Percentiles rank a stretch among this genome's conserved stretches.
These are phyloP conservation scores for Cheilosia vernalis DNA, from an alignment of 2,888 invertebrate genomes.

Conservation along the genomic window DNA sequence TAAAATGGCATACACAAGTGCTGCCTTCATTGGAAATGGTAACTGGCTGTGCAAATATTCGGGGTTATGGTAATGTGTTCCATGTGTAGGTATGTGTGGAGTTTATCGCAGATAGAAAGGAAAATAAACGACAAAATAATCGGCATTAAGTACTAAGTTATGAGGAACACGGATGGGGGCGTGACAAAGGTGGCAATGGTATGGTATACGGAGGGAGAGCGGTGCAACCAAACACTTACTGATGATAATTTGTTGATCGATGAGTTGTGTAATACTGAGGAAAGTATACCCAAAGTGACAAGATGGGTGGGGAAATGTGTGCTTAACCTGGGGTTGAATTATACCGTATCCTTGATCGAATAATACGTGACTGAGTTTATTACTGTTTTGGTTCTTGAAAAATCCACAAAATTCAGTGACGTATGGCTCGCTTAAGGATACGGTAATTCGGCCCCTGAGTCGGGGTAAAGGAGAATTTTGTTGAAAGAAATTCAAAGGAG, in stretches of 20 bases:
- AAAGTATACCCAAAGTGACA: neutral
- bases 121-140: conserved; percentile 58
- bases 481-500: too few species aligned
- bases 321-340: too few species aligned
- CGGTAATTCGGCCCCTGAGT: too few species aligned
- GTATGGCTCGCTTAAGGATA: too few species aligned
- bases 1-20: conserved; percentile 74
- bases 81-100: neutral
- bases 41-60: conserved; percentile 70
- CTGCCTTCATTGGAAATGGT: conserved; percentile 60
- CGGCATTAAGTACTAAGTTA: conserved; percentile 55
- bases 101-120: conserved; percentile 30
- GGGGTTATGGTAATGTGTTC: conserved; percentile 60
- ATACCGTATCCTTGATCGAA: too few species aligned
- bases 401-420: too few species aligned
- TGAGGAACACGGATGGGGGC: neutral
- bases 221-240: neutral
- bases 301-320: too few species aligned
- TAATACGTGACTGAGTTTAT: too few species aligned
- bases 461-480: too few species aligned
- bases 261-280: neutral
- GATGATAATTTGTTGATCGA: neutral
- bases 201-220: neutral
- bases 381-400: too few species aligned
- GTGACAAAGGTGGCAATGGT: neutral